Evolutionary conservation across 2,113 vertebrate species (phyloP).

Genomic region (Podarcis muralis): DNA sequence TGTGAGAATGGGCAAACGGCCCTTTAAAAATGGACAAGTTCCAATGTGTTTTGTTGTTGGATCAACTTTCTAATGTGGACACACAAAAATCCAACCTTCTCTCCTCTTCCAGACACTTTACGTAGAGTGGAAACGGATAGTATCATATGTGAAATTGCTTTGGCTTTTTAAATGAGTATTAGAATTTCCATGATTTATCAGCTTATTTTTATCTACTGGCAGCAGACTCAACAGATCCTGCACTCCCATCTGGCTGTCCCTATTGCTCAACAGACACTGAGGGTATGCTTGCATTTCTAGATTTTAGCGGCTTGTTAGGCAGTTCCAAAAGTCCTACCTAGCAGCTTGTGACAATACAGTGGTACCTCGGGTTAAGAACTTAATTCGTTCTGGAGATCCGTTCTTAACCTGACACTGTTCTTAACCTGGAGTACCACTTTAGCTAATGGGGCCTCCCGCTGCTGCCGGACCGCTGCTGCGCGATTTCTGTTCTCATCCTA

Average conservation of each 20-base stretch:
- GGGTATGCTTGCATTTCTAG: too few species aligned
- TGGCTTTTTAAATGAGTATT: background rate
- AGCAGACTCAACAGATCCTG: background rate
- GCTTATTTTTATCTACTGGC: constrained; percentile 23
- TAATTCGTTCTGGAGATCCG: too few species aligned
- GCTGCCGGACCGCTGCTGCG: too few species aligned
- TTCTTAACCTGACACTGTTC: too few species aligned
- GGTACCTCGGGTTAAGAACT: too few species aligned
- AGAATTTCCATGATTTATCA: constrained; percentile 31
- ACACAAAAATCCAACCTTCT: constrained; percentile 34
- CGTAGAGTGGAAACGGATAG: background rate
- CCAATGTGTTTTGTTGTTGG: constrained; percentile 38
- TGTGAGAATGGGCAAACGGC: constrained; percentile 46
- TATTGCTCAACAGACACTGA: constrained; percentile 6
- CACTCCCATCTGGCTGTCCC: constrained; percentile 32
- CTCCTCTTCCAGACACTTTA: constrained; percentile 2
- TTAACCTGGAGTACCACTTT: too few species aligned
- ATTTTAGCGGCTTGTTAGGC: too few species aligned
- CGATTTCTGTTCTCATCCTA: too few species aligned
- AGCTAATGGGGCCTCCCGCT: too few species aligned
- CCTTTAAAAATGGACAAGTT: constrained; percentile 14
- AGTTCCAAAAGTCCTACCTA: background rate
- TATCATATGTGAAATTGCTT: background rate
- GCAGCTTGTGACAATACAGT: background rate
- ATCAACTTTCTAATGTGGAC: constrained; percentile 39